Base-by-base conservation (phyloP, 30 jellyfish, hydroid and myxozoan genomes). In the Clytia hemisphaerica region DNA sequence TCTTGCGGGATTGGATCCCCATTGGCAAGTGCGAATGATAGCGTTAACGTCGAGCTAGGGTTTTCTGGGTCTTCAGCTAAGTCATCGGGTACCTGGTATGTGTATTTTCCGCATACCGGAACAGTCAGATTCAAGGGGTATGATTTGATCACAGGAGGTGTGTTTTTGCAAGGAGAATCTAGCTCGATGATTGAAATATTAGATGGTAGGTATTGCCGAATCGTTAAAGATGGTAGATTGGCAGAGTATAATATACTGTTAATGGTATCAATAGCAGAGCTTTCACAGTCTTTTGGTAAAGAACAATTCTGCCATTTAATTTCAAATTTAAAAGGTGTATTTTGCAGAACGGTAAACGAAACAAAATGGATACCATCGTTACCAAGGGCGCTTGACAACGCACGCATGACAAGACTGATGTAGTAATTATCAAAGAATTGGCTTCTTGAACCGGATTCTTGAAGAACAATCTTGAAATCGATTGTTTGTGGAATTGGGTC, bases 41-140 rank as follows among this genome's bases (percentile, higher is more conserved):
- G 74, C 12, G 61, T 45, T 44, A 83, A 58, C 28, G 73, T 59
- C 67, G 32, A 35, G 72, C 71, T 69, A 12, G 59, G 16, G 16
- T 77, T 82, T 36, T 81, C 93, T 30, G 60, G 79, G 55, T 83
- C 92, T 14, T 72, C 31, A 6, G 88, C 92, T 26, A 79, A 59
- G 32, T 61, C 71, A 10, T 47, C 71, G n/a, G 89, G 84, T 37
- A 87, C 67, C 28, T 66, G 53, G 24, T 59, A 68, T 51, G 79
- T 83, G 82, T 61, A 79, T 35, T 67, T 21, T 15, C 94, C 97
- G 63, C 94, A 87, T 19, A 59, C 71, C 1, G 90, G 90, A 15
- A 87, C 64, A 9, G 80, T 70, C 16, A 87, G 38, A 47, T 65
- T 40, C 60, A 55, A 67, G 57, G 89, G 61, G 12, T 26, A 44